Percentiles rank a stretch among this genome's conserved stretches.
These are phyloP conservation scores for Sinotaia quadrata DNA, from an alignment of 2,888 invertebrate genomes.

Conservation along the genomic window DNA sequence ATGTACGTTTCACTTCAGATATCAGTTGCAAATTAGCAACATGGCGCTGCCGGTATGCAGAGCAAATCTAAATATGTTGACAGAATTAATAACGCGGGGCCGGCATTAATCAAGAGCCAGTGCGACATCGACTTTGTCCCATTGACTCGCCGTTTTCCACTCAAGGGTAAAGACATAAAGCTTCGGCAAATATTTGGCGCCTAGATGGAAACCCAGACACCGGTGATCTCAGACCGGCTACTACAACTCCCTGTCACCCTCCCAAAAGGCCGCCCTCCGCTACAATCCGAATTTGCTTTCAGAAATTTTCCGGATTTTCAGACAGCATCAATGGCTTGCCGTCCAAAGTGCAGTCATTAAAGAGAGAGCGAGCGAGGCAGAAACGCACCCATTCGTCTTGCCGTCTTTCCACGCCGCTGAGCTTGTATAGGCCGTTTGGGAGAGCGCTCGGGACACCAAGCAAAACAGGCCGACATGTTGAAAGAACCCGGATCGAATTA, in stretches of 20 bases:
- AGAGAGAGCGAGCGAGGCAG: slow-evolving; percentile 25
- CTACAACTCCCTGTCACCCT: slow-evolving; percentile 3
- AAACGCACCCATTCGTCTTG: slow-evolving; percentile 29
- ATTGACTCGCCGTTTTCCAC: slow-evolving; percentile 20
- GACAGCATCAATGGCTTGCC: slow-evolving; percentile 31
- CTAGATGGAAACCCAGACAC: slow-evolving; percentile 9
- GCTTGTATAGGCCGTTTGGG: slow-evolving; percentile 19
- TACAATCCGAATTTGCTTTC: slow-evolving; percentile 40
- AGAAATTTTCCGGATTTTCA: slow-evolving; percentile 37
- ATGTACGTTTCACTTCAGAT: too few species aligned
- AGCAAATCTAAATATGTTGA: slow-evolving; percentile 22
- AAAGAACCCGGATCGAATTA: slow-evolving; percentile 32
- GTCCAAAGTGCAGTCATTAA: slow-evolving; percentile 31
- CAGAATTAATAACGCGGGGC: slow-evolving; percentile 29
- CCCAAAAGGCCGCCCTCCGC: too few species aligned
- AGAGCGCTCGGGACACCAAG: slow-evolving; percentile 1
- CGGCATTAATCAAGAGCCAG: slow-evolving; percentile 28
- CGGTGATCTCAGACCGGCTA: background rate
- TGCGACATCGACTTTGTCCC: slow-evolving; percentile 30
- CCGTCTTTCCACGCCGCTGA: slow-evolving; percentile 25
- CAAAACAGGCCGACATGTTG: slow-evolving; percentile 24
- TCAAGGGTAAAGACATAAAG: slow-evolving; percentile 23
- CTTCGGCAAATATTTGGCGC: slow-evolving; percentile 29
- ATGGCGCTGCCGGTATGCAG: background rate
- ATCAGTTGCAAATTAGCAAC: slow-evolving; percentile 23